phyloP scores from a whole-genome alignment of 2,113 vertebrate species.

The Trochalopteron elliotii region DNA sequence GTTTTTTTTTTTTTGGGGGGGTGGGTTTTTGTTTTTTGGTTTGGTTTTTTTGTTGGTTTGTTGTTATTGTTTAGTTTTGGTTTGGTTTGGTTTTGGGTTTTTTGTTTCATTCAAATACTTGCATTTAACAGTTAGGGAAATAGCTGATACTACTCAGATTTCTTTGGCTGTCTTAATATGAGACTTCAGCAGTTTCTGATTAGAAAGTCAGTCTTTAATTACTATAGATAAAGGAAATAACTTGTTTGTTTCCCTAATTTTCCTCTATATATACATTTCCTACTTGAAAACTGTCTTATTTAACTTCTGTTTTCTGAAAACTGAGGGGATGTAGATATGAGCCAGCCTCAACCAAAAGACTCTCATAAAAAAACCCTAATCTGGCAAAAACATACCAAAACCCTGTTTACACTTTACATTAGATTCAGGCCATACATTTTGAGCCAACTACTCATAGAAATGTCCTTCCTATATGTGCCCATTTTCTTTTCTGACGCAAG shows the following conservation, averaged over 20 bases:
- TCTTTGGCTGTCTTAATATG: neutral
- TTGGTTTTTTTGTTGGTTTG: neutral
- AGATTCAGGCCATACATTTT: neutral
- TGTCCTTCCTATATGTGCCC: too few relatives aligned
- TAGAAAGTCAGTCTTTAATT: neutral
- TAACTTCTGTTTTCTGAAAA: neutral
- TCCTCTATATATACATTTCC: neutral
- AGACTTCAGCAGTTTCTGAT: neutral
- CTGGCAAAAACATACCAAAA: neutral
- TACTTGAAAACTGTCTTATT: neutral
- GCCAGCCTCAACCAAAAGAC: neutral
- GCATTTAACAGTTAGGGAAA: neutral
- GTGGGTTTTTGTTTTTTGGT: neutral
- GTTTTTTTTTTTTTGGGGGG: too few relatives aligned
- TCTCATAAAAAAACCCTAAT: rapidly evolving
- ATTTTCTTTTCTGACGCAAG: neutral
- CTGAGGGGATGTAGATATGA: neutral
- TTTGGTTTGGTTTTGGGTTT: neutral
- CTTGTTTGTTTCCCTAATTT: neutral
- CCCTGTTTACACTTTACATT: neutral
- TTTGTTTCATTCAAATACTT: neutral
- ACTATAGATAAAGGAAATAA: neutral
- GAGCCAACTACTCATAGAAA: neutral
- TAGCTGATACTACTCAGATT: neutral
- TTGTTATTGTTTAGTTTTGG: neutral